These are phyloP conservation scores for Ptilorrhoa leucosticta DNA, from an alignment of 2,113 vertebrate species.

Conservation along the genomic window DNA sequence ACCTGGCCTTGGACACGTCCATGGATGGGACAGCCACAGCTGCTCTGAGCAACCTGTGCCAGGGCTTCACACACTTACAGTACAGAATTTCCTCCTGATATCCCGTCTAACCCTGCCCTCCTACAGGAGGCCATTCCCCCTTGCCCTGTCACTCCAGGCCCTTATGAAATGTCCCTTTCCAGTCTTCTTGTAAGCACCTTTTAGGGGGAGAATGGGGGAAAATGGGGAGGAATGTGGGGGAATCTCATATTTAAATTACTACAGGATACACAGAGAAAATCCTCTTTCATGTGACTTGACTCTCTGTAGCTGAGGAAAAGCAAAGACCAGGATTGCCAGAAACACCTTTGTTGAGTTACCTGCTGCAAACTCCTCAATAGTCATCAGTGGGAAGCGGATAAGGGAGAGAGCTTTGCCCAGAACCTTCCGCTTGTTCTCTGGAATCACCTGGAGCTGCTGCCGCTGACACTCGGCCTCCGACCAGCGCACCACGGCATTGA, in stretches of 20 bases:
- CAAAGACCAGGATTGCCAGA: background rate
- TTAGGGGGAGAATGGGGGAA: background rate
- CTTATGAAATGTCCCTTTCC: background rate
- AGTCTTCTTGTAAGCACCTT: background rate
- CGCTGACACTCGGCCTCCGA: constrained; percentile 90
- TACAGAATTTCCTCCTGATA: background rate
- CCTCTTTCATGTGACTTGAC: background rate
- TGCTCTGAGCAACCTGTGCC: background rate
- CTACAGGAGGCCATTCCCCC: background rate
- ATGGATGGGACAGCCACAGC: background rate
- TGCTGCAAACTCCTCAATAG: constrained; percentile 97
- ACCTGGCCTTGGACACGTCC: background rate
- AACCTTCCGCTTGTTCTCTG: constrained; percentile 90
- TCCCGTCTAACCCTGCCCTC: background rate
- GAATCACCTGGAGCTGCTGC: constrained; percentile 90
- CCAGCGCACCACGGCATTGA: constrained; percentile 92
- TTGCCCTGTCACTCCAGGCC: background rate
- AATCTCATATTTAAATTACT: background rate
- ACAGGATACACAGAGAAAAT: background rate
- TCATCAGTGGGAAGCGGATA: constrained; percentile 97
- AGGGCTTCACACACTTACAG: background rate
- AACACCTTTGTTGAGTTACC: constrained; percentile 68
- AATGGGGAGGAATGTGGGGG: background rate
- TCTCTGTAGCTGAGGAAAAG: background rate
- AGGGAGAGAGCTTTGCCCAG: constrained; percentile 91